Evolutionary conservation across 2,113 vertebrate genomes (phyloP).

Genomic region (Genyomyrus donnyi): DNA sequence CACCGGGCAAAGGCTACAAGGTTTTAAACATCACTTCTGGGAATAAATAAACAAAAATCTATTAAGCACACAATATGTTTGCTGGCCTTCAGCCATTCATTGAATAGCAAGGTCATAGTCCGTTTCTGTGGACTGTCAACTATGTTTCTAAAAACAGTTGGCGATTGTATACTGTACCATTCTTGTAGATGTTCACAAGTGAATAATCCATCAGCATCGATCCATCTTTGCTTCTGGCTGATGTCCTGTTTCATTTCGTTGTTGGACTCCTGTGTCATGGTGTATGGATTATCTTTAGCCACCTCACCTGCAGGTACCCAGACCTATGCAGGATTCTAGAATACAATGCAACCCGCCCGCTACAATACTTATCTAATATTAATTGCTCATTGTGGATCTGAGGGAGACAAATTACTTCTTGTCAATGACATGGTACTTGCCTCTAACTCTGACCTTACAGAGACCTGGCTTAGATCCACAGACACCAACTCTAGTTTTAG

Average conservation of each 20-base stretch:
- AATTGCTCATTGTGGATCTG: no score
- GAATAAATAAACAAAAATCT: conserved; percentile 10
- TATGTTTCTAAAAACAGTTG: background rate
- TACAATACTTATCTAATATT: no score
- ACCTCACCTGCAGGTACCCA: background rate
- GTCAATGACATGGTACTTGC: no score
- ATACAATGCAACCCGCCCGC: no score
- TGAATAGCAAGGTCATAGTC: background rate
- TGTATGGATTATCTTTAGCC: background rate
- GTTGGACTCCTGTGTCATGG: background rate
- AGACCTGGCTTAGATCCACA: no score
- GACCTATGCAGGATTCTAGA: background rate
- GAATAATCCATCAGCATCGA: background rate
- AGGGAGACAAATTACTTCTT: no score
- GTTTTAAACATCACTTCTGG: background rate
- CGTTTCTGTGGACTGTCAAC: background rate
- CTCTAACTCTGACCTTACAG: no score
- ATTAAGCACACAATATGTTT: background rate
- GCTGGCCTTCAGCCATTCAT: background rate
- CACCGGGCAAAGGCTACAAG: background rate
- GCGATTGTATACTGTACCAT: background rate
- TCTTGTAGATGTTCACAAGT: background rate
- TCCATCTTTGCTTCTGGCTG: background rate
- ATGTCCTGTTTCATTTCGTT: background rate
- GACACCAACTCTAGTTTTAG: no score